A percentile compares a stretch with the other conserved stretches of the same genome.
phyloP scores from a whole-genome alignment of 2,888 invertebrate genomes.

The Eupelmus urozonus region DNA sequence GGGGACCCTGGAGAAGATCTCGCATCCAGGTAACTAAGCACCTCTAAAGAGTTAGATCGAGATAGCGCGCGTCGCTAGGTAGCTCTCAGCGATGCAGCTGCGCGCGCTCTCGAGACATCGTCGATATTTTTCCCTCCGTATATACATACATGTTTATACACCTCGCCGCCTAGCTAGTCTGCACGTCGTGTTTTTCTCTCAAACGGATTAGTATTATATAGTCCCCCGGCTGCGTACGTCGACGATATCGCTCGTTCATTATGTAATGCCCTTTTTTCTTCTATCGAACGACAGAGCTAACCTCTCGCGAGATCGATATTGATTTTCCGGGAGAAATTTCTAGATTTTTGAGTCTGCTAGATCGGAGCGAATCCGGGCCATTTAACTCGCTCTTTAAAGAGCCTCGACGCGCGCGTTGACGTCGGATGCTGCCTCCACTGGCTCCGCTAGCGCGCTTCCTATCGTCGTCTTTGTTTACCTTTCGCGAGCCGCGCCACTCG shows the following conservation, averaged over 20 bases:
- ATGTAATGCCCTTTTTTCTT: constrained; percentile 51
- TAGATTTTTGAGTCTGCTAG: neutral
- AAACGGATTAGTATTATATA: no score
- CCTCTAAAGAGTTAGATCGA: no score
- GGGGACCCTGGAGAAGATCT: constrained; percentile 76
- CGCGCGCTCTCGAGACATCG: no score
- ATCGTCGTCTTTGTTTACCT: constrained; percentile 43
- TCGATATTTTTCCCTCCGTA: constrained; percentile 52
- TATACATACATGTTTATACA: no score
- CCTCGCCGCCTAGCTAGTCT: no score
- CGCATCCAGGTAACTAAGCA: constrained; percentile 77
- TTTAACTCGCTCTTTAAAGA: constrained; percentile 2
- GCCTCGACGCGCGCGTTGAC: neutral
- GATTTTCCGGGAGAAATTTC: neutral
- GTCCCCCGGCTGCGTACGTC: no score
- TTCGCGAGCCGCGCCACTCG: no score
- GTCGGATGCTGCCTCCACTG: neutral
- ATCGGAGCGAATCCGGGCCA: neutral
- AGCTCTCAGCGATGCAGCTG: no score
- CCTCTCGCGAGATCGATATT: neutral
- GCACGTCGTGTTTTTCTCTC: no score
- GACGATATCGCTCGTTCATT: constrained; percentile 14
- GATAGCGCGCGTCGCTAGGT: no score
- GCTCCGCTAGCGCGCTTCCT: no score
- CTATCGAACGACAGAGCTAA: constrained; percentile 4